Conservation (phyloP, 2,113 vertebrate species). For the Chamaea fasciata region DNA sequence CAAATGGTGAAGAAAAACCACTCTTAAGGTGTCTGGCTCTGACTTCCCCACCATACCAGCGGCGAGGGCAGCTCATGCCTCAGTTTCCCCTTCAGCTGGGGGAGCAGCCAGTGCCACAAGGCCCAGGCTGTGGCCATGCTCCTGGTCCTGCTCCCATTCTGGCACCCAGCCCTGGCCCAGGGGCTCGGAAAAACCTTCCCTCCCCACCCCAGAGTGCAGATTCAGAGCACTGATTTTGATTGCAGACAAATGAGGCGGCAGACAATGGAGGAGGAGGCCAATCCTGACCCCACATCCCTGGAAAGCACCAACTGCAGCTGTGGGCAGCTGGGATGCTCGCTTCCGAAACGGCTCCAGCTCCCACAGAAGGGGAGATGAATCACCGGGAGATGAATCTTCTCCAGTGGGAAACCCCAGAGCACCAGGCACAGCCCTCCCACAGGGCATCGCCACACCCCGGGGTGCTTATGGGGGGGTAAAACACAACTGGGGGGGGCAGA, state of each 20-base stretch:
- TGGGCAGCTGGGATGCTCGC: not conserved
- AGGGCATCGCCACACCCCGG: not conserved
- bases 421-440: not conserved
- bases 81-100: not conserved
- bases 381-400: not conserved
- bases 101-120: not conserved
- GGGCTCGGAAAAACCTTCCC: not conserved
- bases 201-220: rapidly evolving
- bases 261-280: not conserved
- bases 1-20: not conserved
- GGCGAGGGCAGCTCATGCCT: not conserved
- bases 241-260: rapidly evolving
- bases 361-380: not conserved
- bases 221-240: not conserved
- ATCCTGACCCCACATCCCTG: not conserved
- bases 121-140: rapidly evolving
- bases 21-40: not conserved
- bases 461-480: rapidly evolving
- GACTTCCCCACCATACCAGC: rapidly evolving
- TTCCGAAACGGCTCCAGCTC: not conserved
- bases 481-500: rapidly evolving
- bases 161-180: not conserved
- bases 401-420: not conserved
- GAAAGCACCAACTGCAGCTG: not conserved
- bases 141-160: not conserved